Evolutionary conservation across 2,888 invertebrate genomes (phyloP), one percentile per base, ranked within the genome.

Genomic region (Corythucha ciliata): DNA sequence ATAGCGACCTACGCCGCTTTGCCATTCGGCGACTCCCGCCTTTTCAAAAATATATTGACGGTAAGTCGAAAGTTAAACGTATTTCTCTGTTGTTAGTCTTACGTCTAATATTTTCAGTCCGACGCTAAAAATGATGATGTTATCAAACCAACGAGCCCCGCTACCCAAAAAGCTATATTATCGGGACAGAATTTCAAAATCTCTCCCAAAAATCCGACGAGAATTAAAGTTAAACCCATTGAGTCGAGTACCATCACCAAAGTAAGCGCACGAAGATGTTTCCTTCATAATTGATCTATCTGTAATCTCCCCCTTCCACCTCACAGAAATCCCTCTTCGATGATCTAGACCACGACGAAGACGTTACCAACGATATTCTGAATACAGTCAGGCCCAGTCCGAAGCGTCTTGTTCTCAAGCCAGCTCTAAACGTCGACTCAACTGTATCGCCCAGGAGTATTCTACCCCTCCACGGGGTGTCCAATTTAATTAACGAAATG

Each of bases 11-110:
- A 90, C 33, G 81, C 84, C 0, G 79, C 83, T 1, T 76, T 84
- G 0, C 92, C 92, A 0, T 93, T 88, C 64, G 91, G 92, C 0
- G 88, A 91, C 65, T 83, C 83, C 27, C 83, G 88, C 0, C 76
- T 93, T 1, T 82, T 88, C 67, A 83, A 83, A 62, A 85, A 86
- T 64, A 66, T 88, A 0, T 57, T 70, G 16, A 69, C 70, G 3
- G 70, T 70, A 62, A 65, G 63, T 63, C 45, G n/a, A n/a, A n/a
- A 32, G 36, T 6, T 37, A 14, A 37, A 42, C 49, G 37, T 40
- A 46, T 39, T 33, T 39, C 24, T n/a, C 53, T 34, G 12, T 51
- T 18, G 32, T 47, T 49, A 36, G 44, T 45, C 41, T 53, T 55
- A 41, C 32, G n/a, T n/a, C n/a, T n/a, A n/a, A n/a, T n/a, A n/a